phyloP scores from a whole-genome alignment of 2,113 vertebrate genomes.

The Mobula birostris region DNA sequence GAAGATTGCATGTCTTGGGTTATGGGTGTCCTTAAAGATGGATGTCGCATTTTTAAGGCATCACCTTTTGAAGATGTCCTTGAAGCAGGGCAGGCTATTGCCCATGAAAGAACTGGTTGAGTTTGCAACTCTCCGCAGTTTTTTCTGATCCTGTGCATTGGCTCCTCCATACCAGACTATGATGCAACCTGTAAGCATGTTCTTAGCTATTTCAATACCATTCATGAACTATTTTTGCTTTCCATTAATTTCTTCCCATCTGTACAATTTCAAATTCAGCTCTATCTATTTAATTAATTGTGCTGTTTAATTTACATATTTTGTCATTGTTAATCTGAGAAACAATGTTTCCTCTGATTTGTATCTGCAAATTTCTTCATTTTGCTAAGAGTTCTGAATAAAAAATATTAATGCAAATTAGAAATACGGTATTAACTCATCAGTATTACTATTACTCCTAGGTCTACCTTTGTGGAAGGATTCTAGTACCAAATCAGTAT shows the following conservation, averaged over 20 bases:
- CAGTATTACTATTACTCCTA: background rate
- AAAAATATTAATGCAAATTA: background rate
- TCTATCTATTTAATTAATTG: background rate
- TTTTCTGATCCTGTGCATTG: too few relatives aligned
- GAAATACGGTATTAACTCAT: background rate
- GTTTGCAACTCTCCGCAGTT: too few relatives aligned
- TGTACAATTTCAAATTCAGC: background rate
- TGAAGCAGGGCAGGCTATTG: too few relatives aligned
- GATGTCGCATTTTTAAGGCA: too few relatives aligned
- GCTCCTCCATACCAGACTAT: too few relatives aligned
- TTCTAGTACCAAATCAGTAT: background rate
- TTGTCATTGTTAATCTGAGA: background rate
- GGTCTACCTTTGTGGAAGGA: background rate
- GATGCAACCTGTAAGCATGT: background rate
- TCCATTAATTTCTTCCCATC: background rate
- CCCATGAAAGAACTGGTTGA: too few relatives aligned
- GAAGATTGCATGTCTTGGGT: too few relatives aligned
- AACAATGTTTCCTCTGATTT: background rate
- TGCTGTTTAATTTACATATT: background rate
- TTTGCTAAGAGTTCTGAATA: background rate
- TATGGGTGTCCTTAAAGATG: too few relatives aligned
- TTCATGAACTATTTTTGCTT: background rate
- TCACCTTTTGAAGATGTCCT: too few relatives aligned
- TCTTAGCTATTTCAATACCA: background rate
- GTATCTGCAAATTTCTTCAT: background rate